phyloP scores from a whole-genome alignment of 2,888 invertebrate genomes.

The Parascotia fuliginaria region DNA sequence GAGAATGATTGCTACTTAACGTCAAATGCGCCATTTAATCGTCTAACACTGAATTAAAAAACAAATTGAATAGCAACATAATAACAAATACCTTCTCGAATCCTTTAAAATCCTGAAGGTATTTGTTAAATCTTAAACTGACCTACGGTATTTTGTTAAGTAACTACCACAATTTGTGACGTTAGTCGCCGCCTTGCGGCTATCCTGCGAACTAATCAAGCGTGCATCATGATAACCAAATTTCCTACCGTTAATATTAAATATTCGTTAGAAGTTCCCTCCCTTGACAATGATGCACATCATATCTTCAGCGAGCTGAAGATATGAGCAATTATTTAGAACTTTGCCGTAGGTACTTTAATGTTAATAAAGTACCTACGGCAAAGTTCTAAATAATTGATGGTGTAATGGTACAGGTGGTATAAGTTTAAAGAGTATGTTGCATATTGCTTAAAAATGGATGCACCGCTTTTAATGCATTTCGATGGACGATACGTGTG shows the following conservation, averaged over 20 bases:
- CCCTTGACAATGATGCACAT: conserved; percentile 30
- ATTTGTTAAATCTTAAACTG: no score
- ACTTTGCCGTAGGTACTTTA: neutral
- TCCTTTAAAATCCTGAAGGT: no score
- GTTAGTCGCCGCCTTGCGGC: conserved; percentile 29
- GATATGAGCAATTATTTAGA: neutral
- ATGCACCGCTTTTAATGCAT: no score
- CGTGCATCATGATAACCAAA: conserved; percentile 43
- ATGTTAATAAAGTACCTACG: neutral
- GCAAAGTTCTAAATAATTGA: no score
- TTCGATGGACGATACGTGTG: no score
- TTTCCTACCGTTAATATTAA: conserved; percentile 37
- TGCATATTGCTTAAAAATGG: no score
- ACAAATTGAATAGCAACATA: no score
- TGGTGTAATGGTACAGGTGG: neutral
- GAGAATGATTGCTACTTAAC: no score
- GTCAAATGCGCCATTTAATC: no score
- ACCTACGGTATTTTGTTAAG: neutral
- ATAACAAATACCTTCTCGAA: no score
- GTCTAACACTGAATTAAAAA: no score
- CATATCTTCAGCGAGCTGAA: conserved; percentile 7
- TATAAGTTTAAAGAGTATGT: no score
- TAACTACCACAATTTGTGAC: neutral
- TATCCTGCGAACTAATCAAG: conserved; percentile 38
- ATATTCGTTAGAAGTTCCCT: conserved; percentile 11